Evolutionary conservation across 1,140 invertebrate genomes (phyloP).

Genomic region (Dufourea novaeangliae): DNA sequence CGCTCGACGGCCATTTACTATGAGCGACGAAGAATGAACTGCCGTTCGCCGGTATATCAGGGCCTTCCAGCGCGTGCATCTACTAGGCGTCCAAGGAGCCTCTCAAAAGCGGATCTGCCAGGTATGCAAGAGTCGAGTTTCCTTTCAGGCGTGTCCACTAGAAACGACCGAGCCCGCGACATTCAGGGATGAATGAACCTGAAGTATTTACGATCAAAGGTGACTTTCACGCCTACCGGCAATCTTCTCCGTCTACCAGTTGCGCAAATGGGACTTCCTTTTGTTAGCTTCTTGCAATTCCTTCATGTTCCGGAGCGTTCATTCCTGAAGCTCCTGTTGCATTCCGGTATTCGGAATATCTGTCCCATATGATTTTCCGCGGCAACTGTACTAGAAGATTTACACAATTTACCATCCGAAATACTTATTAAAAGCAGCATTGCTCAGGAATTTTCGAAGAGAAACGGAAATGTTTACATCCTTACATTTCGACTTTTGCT

Average conservation of each 20-base stretch:
- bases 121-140: conserved; percentile 45
- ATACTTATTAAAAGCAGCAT: too few species aligned
- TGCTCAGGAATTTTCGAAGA: too few species aligned
- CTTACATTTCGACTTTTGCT: too few species aligned
- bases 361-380: too few species aligned
- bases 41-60: conserved; percentile 23
- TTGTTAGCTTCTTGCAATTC: not conserved
- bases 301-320: not conserved
- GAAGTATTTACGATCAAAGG: conserved; percentile 27
- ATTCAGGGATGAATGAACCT: conserved; percentile 10
- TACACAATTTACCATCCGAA: too few species aligned
- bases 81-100: conserved; percentile 18
- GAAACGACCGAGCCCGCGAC: conserved; percentile 1
- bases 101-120: conserved; percentile 48
- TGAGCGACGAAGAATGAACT: conserved; percentile 52
- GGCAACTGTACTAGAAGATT: too few species aligned
- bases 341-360: too few species aligned
- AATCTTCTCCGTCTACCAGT: not conserved
- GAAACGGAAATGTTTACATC: too few species aligned
- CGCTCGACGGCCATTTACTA: conserved; percentile 53
- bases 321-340: too few species aligned
- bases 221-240: conserved; percentile 11
- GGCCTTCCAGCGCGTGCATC: conserved; percentile 9
- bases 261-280: not conserved
- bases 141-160: conserved; percentile 34